Conservation (phyloP, 1,140 invertebrate species). For the Platyscapa corneri region DNA sequence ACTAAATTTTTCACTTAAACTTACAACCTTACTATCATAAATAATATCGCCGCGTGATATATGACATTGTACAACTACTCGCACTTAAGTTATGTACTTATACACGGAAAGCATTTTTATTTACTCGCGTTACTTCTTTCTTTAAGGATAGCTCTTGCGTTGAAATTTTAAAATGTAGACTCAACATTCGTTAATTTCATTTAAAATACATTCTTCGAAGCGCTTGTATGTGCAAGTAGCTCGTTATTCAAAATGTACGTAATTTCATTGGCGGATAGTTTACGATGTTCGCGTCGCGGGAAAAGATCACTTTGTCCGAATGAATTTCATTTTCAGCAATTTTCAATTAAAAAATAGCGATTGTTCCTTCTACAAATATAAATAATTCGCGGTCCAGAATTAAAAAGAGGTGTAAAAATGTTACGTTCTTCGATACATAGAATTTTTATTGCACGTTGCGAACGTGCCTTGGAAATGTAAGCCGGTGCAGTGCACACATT, state of each 20-base stretch:
- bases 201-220: neutral
- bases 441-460: too few relatives aligned
- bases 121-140: neutral
- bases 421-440: too few relatives aligned
- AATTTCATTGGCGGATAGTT: too few relatives aligned
- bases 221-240: neutral
- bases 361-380: too few relatives aligned
- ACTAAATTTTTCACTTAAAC: constrained; percentile 37
- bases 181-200: neutral
- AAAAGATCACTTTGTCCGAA: neutral
- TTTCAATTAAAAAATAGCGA: too few relatives aligned
- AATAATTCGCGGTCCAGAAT: too few relatives aligned
- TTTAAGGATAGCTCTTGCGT: too few relatives aligned
- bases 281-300: too few relatives aligned
- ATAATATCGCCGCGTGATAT: constrained; percentile 25
- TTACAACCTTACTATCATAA: constrained; percentile 28
- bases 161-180: neutral
- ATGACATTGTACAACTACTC: neutral
- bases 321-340: too few relatives aligned
- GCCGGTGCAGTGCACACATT: neutral
- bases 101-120: neutral
- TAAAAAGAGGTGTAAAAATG: too few relatives aligned
- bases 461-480: too few relatives aligned
- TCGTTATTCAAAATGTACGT: neutral
- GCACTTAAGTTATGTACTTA: constrained; percentile 1